Conservation (phyloP, 2,888 invertebrate species). For the Gari tellinella region DNA sequence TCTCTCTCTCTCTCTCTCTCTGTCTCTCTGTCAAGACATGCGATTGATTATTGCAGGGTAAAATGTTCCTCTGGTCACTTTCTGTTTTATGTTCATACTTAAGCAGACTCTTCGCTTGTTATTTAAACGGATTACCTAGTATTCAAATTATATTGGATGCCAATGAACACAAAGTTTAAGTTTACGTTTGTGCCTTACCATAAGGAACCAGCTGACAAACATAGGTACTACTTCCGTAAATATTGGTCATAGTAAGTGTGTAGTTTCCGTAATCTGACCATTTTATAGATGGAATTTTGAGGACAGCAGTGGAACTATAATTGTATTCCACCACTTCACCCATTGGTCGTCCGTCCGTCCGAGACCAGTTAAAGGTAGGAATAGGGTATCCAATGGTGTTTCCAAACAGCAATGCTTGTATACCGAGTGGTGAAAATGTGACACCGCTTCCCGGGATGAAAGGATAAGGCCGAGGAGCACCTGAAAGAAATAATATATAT, state of each 20-base stretch:
- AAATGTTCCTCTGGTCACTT: no score
- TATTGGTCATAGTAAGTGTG: constrained; percentile 40
- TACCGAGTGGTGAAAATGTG: neutral
- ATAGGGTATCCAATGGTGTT: constrained; percentile 19
- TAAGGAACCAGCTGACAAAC: constrained; percentile 23
- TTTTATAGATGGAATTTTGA: constrained; percentile 8
- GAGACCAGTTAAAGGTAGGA: constrained; percentile 31
- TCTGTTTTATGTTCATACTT: no score
- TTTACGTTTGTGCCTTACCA: constrained; percentile 37
- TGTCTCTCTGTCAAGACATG: no score
- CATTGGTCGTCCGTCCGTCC: constrained; percentile 22
- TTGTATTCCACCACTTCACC: neutral
- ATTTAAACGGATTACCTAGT: no score
- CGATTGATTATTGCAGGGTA: no score
- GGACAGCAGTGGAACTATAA: neutral
- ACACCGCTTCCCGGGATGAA: neutral
- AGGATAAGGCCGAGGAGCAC: constrained; percentile 32
- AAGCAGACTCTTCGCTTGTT: no score
- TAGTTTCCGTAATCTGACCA: constrained; percentile 41
- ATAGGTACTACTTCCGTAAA: constrained; percentile 18
- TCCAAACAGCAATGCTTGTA: neutral
- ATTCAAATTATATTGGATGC: no score
- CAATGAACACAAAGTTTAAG: no score
- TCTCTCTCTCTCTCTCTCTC: no score
- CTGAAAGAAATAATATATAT: no score